Base-by-base conservation (phyloP, 2,113 vertebrate genomes). In the Lathamus discolor region DNA sequence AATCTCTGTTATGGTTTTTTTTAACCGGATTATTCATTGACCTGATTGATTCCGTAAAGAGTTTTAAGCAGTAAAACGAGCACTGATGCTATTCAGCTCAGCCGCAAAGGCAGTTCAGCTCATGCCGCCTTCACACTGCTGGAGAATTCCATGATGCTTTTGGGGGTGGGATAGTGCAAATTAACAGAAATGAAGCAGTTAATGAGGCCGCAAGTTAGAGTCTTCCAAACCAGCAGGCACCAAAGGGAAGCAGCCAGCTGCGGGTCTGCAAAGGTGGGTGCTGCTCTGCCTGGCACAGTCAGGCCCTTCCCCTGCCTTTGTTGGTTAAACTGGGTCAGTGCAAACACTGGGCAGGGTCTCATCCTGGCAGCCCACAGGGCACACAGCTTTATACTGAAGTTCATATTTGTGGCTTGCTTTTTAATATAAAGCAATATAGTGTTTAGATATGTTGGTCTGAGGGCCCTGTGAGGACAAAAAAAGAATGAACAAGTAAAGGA, bases 211-310 rank as follows among this genome's bases (percentile, higher is more conserved):
- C 62, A 66, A 69, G 57, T 82, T 67, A 43, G 83, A 92, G 22
- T 62, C 46, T 77, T 86, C 76, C 76, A 63, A 84, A 68, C n/a
- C 43, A 63, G 77, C 70, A 63, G 48, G 39, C 62, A 54, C 24
- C 0, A 0, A 28, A 72, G 44, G 39, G 59, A 39, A 83, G 46
- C 62, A 49, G 69, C 25, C 0, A 1, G 69, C 49, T 0, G 2
- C 31, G 25, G 31, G 62, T 55, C 77, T 89, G 61, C 3, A 14
- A 55, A 69, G 49, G 69, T 22, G 62, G 59, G 52, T 27, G 69
- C 78, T 91, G 61, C 66, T 78, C 46, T 0, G 1, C 44, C 33
- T 73, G 59, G 84, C 33, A 39, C 54, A 52, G 33, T 22, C 73
- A 74, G 74, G 35, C 59, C 51, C 22, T 72, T 82, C 61, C 78